These are phyloP conservation scores for Panagrolaimus sp. DNA, from an alignment of 1,140 invertebrate species.

Conservation along the genomic window DNA sequence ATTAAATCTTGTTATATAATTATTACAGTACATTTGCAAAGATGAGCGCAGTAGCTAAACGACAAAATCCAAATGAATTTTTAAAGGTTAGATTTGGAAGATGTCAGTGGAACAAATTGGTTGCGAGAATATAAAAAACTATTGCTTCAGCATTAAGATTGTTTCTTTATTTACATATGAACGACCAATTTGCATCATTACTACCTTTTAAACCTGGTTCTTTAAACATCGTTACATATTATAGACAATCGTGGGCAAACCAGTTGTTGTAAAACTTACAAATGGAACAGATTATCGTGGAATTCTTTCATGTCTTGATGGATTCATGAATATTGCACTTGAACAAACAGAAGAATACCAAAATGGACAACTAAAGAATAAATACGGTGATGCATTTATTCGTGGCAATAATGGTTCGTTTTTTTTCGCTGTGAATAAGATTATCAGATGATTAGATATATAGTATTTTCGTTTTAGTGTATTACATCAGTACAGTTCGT, in stretches of 20 bases:
- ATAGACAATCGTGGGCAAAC: too few relatives aligned
- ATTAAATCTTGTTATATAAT: too few relatives aligned
- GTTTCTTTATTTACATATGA: too few relatives aligned
- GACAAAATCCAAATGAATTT: constrained; percentile 14
- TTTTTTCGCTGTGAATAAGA: background rate
- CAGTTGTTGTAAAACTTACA: constrained; percentile 99
- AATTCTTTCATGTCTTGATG: constrained; percentile 91
- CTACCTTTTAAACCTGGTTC: too few relatives aligned
- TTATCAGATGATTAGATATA: background rate
- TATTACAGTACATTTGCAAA: background rate
- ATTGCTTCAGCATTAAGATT: too few relatives aligned
- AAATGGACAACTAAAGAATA: constrained; percentile 96
- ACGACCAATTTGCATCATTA: too few relatives aligned
- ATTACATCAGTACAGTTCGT: constrained; percentile 11
- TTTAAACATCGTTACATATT: too few relatives aligned
- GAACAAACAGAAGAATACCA: constrained; percentile 99
- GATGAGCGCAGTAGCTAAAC: background rate
- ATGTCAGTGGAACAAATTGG: too few relatives aligned
- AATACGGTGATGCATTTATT: constrained; percentile 98
- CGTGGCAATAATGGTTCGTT: constrained; percentile 80
- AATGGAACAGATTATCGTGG: constrained; percentile 91
- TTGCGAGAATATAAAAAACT: too few relatives aligned
- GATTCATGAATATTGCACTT: constrained; percentile 99
- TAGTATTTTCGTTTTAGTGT: background rate
- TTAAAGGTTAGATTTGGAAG: too few relatives aligned